Conservation (phyloP, 2,113 vertebrate species). For the Sinocyclocheilus anshuiensis region DNA sequence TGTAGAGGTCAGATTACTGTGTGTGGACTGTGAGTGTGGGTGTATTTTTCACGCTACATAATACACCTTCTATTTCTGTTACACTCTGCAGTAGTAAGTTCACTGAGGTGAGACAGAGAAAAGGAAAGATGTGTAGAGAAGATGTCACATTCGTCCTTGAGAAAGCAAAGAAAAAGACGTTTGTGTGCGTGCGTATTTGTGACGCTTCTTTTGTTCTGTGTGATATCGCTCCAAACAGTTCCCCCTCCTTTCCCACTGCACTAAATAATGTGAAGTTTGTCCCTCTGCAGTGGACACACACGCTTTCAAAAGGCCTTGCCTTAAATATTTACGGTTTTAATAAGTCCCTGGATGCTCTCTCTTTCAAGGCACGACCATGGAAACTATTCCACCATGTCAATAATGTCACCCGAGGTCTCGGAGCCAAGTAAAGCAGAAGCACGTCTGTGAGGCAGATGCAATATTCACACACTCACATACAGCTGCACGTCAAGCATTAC, state of each 20-base stretch:
- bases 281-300: constrained; percentile 4
- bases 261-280: constrained; percentile 22
- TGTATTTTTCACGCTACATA: background rate
- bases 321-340: constrained; percentile 48
- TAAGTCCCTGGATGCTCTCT: constrained; percentile 23
- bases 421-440: constrained; percentile 36
- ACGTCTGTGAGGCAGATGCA: background rate
- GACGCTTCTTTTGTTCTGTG: constrained; percentile 16
- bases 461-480: constrained; percentile 15
- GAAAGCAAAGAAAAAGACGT: constrained; percentile 10
- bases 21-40: constrained; percentile 3
- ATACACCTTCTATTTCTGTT: constrained; percentile 16
- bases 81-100: background rate
- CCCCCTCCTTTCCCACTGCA: constrained; percentile 16
- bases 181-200: background rate
- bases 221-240: background rate
- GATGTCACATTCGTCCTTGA: constrained; percentile 42
- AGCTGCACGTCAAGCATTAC: constrained; percentile 14
- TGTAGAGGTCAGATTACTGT: constrained; percentile 38
- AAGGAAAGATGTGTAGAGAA: constrained; percentile 1
- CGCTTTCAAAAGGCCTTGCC: constrained; percentile 3
- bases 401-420: constrained; percentile 25
- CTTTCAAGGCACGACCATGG: constrained; percentile 44
- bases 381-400: constrained; percentile 48
- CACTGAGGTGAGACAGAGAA: background rate